A percentile compares a stretch with the other conserved stretches of the same genome.
Conservation (phyloP, 2,113 vertebrate species). For the Dipodomys merriami region DNA sequence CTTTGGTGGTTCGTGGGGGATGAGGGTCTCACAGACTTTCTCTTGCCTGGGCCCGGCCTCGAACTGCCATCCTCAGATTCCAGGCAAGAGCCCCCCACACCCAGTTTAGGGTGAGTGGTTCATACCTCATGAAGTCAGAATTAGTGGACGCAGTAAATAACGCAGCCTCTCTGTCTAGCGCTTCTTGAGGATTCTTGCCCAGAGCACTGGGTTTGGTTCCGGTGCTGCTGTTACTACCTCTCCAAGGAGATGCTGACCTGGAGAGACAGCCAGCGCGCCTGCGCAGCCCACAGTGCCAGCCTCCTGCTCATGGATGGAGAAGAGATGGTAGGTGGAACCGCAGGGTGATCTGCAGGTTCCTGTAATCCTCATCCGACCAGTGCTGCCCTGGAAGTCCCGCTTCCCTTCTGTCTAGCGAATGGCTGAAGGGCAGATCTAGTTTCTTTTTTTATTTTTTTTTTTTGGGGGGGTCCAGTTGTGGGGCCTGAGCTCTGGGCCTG, state of each 20-base stretch:
- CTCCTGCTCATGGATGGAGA: slow-evolving; percentile 42
- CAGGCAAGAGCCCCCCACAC: too few species aligned
- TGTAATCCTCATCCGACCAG: too few species aligned
- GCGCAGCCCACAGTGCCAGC: slow-evolving; percentile 13
- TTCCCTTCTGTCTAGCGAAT: background rate
- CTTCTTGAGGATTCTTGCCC: background rate
- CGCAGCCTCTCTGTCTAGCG: background rate
- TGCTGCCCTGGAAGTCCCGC: too few species aligned
- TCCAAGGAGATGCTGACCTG: background rate
- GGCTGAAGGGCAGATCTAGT: background rate
- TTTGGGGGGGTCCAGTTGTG: too few species aligned
- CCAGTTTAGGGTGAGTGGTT: too few species aligned
- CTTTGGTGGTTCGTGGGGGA: too few species aligned
- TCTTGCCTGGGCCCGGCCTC: too few species aligned
- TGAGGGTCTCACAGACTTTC: too few species aligned
- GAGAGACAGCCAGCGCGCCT: slow-evolving; percentile 18
- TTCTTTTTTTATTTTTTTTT: background rate
- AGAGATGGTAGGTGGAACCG: slow-evolving; percentile 32
- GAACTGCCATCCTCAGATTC: too few species aligned
- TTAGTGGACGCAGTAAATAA: background rate
- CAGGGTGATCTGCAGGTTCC: too few species aligned
- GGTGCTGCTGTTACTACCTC: slow-evolving; percentile 48
- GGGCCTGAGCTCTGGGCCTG: too few species aligned
- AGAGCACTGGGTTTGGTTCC: slow-evolving; percentile 51
- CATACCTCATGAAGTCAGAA: background rate